Conservation (phyloP, 2,888 invertebrate species). For the Epinotia brunnichana region DNA sequence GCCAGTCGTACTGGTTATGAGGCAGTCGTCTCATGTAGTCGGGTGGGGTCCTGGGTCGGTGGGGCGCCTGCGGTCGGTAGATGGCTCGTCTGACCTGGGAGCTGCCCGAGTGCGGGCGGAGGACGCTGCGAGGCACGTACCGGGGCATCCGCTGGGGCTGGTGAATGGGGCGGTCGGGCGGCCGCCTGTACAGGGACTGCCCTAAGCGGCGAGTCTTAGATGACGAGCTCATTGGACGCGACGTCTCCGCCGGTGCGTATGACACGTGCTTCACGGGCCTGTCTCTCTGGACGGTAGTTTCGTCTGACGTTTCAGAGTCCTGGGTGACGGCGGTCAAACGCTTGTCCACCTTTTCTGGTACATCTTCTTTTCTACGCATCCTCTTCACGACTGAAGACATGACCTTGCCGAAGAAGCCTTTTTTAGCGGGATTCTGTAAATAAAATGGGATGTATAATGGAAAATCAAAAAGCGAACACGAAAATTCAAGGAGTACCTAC, state of each 20-base stretch:
- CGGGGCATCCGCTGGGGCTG: conserved; percentile 10
- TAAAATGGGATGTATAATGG: conserved; percentile 12
- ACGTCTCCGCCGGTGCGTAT: conserved; percentile 13
- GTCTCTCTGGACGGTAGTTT: conserved; percentile 4
- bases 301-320: conserved; percentile 11
- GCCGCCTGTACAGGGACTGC: neutral
- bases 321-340: neutral
- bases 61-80: neutral
- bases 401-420: conserved; percentile 49
- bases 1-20: conserved; percentile 11
- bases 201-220: conserved; percentile 16
- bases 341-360: neutral
- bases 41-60: conserved; percentile 4
- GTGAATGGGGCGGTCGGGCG: neutral
- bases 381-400: conserved; percentile 13
- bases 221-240: neutral
- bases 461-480: neutral
- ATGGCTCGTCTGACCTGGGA: conserved; percentile 9
- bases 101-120: conserved; percentile 9
- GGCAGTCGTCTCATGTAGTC: conserved; percentile 12
- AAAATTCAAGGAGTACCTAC: neutral
- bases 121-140: conserved; percentile 12
- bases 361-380: conserved; percentile 20
- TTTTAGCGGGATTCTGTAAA: conserved; percentile 54
- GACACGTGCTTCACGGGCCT: conserved; percentile 24